These are phyloP conservation scores for Mimumesa dahlbomi DNA, from an alignment of 2,888 invertebrate species.

Conservation along the genomic window DNA sequence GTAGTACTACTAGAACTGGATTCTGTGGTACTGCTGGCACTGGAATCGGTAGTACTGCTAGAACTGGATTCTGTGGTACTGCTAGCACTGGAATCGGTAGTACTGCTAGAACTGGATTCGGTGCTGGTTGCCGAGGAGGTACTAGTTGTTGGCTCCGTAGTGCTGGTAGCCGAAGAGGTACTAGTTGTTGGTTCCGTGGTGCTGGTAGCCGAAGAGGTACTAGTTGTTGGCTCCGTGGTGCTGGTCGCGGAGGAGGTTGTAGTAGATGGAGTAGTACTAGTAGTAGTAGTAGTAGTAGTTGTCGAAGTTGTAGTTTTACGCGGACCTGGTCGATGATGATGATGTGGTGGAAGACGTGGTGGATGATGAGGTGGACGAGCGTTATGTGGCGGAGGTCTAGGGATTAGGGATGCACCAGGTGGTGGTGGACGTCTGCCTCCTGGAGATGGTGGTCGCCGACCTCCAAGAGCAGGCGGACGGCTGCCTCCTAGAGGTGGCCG, in stretches of 20 bases:
- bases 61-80: neutral
- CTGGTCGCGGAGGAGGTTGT: constrained; percentile 2
- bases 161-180: constrained; percentile 8
- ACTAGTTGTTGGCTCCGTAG: neutral
- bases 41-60: neutral
- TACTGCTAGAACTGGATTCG: neutral
- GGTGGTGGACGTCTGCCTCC: neutral
- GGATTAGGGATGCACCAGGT: neutral
- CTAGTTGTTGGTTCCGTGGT: neutral
- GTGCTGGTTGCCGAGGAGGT: neutral
- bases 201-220: neutral
- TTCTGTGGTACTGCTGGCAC: neutral
- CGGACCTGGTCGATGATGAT: neutral
- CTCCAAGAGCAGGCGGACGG: too few relatives aligned
- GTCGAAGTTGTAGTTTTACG: neutral
- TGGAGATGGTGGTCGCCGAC: too few relatives aligned
- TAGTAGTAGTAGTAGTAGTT: constrained; percentile 8
- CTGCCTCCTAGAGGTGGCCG: too few relatives aligned
- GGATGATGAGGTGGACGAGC: neutral
- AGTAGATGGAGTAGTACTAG: constrained; percentile 9
- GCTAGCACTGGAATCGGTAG: neutral
- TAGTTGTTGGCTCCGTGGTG: neutral
- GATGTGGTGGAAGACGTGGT: neutral
- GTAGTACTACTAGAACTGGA: neutral
- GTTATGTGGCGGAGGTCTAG: neutral